These are phyloP conservation scores for Ginglymostoma cirratum DNA, from an alignment of 2,113 vertebrate genomes.

Conservation along the genomic window DNA sequence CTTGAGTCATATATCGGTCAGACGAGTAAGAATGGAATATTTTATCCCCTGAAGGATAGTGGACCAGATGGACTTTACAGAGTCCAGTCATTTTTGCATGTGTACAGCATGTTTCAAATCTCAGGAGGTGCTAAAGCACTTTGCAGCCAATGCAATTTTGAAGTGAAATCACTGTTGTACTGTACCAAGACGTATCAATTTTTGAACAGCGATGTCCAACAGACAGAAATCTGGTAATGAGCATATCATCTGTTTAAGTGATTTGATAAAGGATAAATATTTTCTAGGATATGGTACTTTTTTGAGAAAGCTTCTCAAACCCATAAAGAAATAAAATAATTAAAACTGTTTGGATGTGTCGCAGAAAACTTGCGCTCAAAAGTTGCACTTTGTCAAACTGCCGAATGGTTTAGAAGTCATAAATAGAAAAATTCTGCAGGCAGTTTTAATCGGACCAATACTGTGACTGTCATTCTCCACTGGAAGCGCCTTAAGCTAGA, in stretches of 20 bases:
- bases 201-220: background rate
- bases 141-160: background rate
- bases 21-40: background rate
- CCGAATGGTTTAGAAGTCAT: background rate
- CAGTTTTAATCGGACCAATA: background rate
- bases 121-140: background rate
- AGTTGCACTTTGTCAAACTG: background rate
- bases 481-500: slow-evolving; percentile 45
- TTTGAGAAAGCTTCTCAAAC: background rate
- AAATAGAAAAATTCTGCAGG: background rate
- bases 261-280: background rate
- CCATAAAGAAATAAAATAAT: background rate
- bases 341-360: background rate
- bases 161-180: background rate
- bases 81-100: background rate
- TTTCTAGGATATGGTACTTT: background rate
- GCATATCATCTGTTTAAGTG: slow-evolving; percentile 13
- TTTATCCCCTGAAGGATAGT: background rate
- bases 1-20: background rate
- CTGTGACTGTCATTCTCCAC: slow-evolving; percentile 48
- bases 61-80: background rate
- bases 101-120: background rate
- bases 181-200: background rate
- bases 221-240: background rate
- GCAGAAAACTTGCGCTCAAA: no score